These are phyloP conservation scores for Mnemiopsis leidyi DNA, from an alignment of 37 sponge, comb jelly and placozoan genomes.

Conservation along the genomic window DNA sequence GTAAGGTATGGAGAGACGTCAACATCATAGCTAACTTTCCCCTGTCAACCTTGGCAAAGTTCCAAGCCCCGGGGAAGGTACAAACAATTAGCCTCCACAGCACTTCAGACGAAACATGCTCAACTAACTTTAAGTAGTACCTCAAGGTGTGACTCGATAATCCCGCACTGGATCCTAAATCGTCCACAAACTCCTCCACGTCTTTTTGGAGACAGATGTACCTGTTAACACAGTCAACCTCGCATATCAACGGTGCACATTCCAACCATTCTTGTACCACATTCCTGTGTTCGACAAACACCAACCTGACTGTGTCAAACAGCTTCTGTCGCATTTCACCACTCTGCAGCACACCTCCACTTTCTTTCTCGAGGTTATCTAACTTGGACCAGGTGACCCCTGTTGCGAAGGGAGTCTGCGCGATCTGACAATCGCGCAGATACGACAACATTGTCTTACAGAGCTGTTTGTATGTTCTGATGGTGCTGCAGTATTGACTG, in stretches of 20 bases:
- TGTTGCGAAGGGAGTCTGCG: slow-evolving; percentile 17
- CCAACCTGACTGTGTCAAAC: neutral
- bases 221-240: neutral
- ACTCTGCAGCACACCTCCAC: neutral
- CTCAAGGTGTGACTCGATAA: slow-evolving; percentile 46
- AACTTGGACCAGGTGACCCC: slow-evolving; percentile 32
- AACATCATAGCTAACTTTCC: neutral
- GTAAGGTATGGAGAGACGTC: neutral
- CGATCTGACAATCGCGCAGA: slow-evolving; percentile 46
- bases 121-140: slow-evolving; percentile 33
- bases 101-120: slow-evolving; percentile 7
- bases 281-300: neutral
- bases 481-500: neutral
- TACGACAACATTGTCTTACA: neutral
- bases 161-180: too few species aligned
- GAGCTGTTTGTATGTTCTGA: slow-evolving; percentile 20
- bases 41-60: neutral
- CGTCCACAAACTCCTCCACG: neutral
- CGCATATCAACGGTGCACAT: neutral
- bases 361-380: neutral
- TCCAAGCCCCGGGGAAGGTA: neutral
- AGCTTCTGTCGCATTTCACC: neutral
- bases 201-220: neutral
- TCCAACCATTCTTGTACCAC: neutral
- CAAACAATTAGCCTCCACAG: slow-evolving; percentile 56